phyloP scores from a whole-genome alignment of 1,140 invertebrate genomes.

The Neodiprion virginianus region DNA sequence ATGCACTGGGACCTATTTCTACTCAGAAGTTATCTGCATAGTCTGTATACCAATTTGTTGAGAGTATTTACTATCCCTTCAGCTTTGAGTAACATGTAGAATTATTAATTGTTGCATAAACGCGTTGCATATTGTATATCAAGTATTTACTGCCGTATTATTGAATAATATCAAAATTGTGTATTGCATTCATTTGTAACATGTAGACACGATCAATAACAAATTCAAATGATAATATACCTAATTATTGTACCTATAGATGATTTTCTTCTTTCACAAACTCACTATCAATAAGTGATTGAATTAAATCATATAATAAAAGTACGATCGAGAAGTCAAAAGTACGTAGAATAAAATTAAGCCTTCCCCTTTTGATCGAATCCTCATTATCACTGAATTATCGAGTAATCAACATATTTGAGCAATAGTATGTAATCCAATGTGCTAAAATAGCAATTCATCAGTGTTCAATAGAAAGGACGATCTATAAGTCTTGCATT shows the following conservation, averaged over 20 bases:
- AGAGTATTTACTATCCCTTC: slow-evolving; percentile 26
- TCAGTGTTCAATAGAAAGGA: no score
- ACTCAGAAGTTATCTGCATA: slow-evolving; percentile 30
- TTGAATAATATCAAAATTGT: slow-evolving; percentile 48
- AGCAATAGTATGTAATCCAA: no score
- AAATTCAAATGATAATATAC: slow-evolving; percentile 55
- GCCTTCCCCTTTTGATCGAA: no score
- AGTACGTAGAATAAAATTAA: no score
- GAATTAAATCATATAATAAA: no score
- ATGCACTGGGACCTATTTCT: no score
- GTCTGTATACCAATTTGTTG: slow-evolving; percentile 45
- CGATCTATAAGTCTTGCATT: no score
- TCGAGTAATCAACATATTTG: no score
- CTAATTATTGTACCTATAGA: background rate
- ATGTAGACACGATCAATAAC: slow-evolving; percentile 60
- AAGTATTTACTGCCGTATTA: slow-evolving; percentile 53
- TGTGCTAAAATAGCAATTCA: no score
- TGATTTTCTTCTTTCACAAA: background rate
- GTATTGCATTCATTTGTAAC: slow-evolving; percentile 57
- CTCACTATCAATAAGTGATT: background rate
- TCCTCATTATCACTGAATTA: no score
- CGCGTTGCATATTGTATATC: background rate
- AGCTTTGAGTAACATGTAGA: slow-evolving; percentile 24
- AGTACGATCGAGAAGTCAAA: no score
- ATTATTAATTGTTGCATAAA: slow-evolving; percentile 30